Conservation (phyloP, 2,113 vertebrate species). For the Lycocorax pyrrhopterus region DNA sequence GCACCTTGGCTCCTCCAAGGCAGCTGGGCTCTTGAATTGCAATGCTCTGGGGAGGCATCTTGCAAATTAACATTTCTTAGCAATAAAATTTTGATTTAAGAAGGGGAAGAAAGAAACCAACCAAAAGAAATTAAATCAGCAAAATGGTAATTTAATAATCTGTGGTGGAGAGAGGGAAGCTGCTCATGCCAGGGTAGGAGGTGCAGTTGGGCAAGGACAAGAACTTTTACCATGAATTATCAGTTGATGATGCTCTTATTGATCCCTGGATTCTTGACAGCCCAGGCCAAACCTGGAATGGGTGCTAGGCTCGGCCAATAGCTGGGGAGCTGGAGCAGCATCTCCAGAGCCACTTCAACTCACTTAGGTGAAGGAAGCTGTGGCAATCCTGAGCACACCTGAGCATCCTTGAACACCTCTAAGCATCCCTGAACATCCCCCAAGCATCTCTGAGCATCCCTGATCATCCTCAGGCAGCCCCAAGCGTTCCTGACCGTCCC, state of each 20-base stretch:
- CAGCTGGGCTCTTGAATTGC: not conserved
- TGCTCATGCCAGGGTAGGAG: not conserved
- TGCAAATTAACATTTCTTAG: constrained; percentile 14
- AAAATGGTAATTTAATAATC: not conserved
- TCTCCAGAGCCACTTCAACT: rapidly evolving
- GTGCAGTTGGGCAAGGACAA: not conserved
- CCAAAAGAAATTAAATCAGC: not conserved
- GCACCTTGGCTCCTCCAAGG: not conserved
- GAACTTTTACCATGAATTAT: not conserved
- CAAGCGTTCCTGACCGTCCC: not conserved
- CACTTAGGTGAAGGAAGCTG: not conserved
- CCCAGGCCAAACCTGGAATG: not conserved
- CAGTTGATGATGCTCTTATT: not conserved
- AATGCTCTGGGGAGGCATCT: not conserved
- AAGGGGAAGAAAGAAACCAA: not conserved
- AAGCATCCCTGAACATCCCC: not conserved
- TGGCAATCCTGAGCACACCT: not conserved
- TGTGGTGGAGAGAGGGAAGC: not conserved
- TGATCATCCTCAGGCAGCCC: not conserved
- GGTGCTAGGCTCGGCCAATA: not conserved
- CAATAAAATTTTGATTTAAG: not conserved
- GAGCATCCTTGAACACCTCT: not conserved
- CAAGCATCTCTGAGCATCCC: not conserved
- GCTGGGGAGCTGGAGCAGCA: not conserved
- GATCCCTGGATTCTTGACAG: not conserved